phyloP scores from a whole-genome alignment of 1,140 invertebrate genomes.

The Papilio machaon region DNA sequence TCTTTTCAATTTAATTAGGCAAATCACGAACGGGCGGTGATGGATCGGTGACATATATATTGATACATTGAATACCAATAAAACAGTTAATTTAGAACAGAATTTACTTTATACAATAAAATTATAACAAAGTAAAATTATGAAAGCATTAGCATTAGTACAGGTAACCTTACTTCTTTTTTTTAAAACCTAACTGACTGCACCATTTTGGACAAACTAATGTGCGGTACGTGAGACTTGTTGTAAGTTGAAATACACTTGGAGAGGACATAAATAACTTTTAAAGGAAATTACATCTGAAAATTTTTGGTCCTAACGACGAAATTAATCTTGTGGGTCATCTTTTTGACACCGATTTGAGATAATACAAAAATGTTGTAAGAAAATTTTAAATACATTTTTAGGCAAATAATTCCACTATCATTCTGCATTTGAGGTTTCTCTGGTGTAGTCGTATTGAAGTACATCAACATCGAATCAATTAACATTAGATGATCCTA shows the following conservation, averaged over 20 bases:
- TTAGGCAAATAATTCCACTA: not conserved
- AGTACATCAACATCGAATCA: no score
- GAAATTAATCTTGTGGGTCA: constrained; percentile 4
- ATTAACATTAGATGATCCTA: no score
- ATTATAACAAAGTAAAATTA: not conserved
- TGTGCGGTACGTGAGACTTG: constrained; percentile 22
- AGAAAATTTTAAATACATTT: not conserved
- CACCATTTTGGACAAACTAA: constrained; percentile 13
- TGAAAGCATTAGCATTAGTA: not conserved
- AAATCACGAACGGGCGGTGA: not conserved
- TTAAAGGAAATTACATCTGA: constrained; percentile 24
- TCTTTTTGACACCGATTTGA: not conserved
- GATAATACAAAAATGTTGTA: not conserved
- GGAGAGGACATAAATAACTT: constrained; percentile 20
- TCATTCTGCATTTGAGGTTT: no score
- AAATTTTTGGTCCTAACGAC: constrained; percentile 1
- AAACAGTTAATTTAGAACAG: no score
- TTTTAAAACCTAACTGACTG: not conserved
- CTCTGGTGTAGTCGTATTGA: no score
- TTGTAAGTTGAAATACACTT: not conserved
- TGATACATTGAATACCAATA: no score
- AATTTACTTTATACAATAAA: not conserved
- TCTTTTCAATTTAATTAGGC: not conserved
- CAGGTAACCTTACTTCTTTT: not conserved
- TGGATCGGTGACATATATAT: not conserved